Conservation (phyloP, 2,888 invertebrate species). For the Silvanus unidentatus region DNA sequence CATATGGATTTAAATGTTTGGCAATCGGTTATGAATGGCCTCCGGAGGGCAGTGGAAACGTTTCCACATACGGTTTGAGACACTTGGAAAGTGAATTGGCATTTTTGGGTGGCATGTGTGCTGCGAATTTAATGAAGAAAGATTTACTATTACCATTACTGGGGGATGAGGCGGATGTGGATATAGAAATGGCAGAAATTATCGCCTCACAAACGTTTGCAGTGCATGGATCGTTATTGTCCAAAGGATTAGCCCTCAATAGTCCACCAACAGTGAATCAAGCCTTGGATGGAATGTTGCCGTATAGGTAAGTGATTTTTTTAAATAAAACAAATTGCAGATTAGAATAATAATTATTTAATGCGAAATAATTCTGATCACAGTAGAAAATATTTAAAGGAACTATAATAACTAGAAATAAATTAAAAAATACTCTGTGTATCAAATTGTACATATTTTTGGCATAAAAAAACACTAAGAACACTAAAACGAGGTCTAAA, state of each 20-base stretch:
- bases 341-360: not conserved
- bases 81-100: slow-evolving; percentile 86
- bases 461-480: too few species aligned
- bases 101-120: slow-evolving; percentile 86
- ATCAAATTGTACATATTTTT: not conserved
- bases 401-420: not conserved
- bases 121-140: slow-evolving; percentile 81
- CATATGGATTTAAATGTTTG: slow-evolving; percentile 74
- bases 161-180: slow-evolving; percentile 64
- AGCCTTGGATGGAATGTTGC: slow-evolving; percentile 82
- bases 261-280: slow-evolving; percentile 83
- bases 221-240: slow-evolving; percentile 67
- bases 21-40: slow-evolving; percentile 79
- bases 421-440: slow-evolving; percentile 1
- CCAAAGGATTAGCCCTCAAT: slow-evolving; percentile 84
- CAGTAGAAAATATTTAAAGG: slow-evolving; percentile 1
- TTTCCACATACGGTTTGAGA: slow-evolving; percentile 51
- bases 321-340: not conserved
- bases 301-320: slow-evolving; percentile 62
- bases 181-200: slow-evolving; percentile 66
- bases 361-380: not conserved
- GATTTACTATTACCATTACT: slow-evolving; percentile 64
- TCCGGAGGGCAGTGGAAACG: slow-evolving; percentile 39
- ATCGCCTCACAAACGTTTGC: slow-evolving; percentile 53
- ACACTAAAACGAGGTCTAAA: too few species aligned